These are phyloP conservation scores for Corythornis madagascariensis DNA, from an alignment of 2,113 vertebrate species.

Conservation along the genomic window DNA sequence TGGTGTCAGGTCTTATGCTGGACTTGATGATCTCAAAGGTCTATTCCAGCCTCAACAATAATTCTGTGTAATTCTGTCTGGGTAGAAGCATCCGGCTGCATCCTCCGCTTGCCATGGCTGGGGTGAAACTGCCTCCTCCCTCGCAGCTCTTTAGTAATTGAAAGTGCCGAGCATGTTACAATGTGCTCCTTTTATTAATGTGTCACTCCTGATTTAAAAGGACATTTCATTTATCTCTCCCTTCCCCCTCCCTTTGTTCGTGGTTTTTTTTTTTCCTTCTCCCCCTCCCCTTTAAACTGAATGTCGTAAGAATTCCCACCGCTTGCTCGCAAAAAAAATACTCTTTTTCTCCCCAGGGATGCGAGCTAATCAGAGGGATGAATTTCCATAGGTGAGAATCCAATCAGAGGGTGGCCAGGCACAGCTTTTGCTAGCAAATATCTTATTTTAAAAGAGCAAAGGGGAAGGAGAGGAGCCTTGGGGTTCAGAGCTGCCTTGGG, in stretches of 20 bases:
- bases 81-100: background rate
- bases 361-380: conserved; percentile 54
- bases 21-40: too few species aligned
- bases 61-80: too few species aligned
- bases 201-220: conserved; percentile 54
- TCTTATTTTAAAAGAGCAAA: background rate
- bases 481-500: background rate
- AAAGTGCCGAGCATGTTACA: background rate
- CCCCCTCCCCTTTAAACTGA: background rate
- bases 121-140: background rate
- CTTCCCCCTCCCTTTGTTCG: background rate
- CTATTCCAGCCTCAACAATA: too few species aligned
- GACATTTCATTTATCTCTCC: conserved; percentile 53
- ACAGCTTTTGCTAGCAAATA: background rate
- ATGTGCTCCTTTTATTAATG: conserved; percentile 12
- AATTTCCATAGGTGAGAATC: conserved; percentile 52
- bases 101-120: fast-evolving
- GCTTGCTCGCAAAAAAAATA: background rate
- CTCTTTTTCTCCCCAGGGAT: background rate
- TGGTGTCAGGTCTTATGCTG: too few species aligned
- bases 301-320: background rate
- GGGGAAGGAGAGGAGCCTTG: background rate
- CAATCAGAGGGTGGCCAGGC: conserved; percentile 15
- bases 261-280: too few species aligned
- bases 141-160: background rate